A percentile compares a stretch with the other conserved stretches of the same genome.
Evolutionary conservation across 1,140 invertebrate genomes (phyloP).

Genomic region (Hylaeus anthracinus): DNA sequence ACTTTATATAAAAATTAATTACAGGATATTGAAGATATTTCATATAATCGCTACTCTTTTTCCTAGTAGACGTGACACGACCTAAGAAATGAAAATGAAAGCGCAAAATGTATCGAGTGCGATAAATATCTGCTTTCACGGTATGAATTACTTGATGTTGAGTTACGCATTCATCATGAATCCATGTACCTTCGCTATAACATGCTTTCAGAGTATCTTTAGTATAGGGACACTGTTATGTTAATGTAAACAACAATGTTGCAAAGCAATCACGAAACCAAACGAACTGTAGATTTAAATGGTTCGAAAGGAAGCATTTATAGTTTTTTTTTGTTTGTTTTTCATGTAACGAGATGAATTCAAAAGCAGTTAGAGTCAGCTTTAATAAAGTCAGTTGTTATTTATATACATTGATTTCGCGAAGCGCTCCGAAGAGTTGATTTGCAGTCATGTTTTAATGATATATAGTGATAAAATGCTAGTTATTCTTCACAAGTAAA

Average conservation of each 20-base stretch:
- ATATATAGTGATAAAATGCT: slow-evolving; percentile 49
- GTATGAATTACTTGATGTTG: slow-evolving; percentile 12
- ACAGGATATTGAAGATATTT: slow-evolving; percentile 29
- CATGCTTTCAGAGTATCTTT: slow-evolving; percentile 19
- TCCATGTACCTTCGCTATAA: slow-evolving; percentile 13
- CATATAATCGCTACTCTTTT: slow-evolving; percentile 36
- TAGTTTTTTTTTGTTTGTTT: slow-evolving; percentile 22
- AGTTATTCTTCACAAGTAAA: slow-evolving; percentile 52
- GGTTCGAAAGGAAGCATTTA: slow-evolving; percentile 30
- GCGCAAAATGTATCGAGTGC: slow-evolving; percentile 22
- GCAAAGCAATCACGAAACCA: slow-evolving; percentile 25
- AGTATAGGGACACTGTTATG: slow-evolving; percentile 19
- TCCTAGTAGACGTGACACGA: slow-evolving; percentile 37
- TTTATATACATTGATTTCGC: slow-evolving; percentile 29
- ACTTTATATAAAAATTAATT: slow-evolving; percentile 40
- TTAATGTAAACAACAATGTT: slow-evolving; percentile 19
- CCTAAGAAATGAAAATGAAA: slow-evolving; percentile 30
- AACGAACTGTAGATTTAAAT: slow-evolving; percentile 32
- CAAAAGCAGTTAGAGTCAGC: slow-evolving; percentile 17
- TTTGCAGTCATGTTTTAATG: slow-evolving; percentile 44
- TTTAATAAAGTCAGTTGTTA: slow-evolving; percentile 35
- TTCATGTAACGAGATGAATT: neutral
- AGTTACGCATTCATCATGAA: slow-evolving; percentile 12
- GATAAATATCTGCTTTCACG: slow-evolving; percentile 1
- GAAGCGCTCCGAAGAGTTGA: slow-evolving; percentile 21